Base-by-base conservation (phyloP, 2,797 vertebrate genomes). In the Sphenopsis melanotis region DNA sequence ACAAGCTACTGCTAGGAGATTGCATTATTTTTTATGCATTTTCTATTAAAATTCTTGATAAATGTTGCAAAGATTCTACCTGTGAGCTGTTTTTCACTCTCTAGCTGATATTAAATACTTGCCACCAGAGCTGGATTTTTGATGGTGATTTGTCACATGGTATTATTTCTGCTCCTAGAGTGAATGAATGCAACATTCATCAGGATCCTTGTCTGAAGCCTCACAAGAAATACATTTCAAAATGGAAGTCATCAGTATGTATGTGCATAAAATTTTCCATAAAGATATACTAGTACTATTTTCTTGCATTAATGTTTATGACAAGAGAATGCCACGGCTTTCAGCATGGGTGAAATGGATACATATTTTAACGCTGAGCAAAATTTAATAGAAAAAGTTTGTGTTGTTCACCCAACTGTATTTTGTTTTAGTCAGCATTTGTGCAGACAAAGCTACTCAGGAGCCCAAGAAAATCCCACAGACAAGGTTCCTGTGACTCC, bases 21-120 rank as follows among this genome's bases (percentile, higher is more conserved):
- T 89, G 72, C 79, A 84, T 90, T 93, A 81, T 87, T 91, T 94
- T 96, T 94, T 76, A 88, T 89, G 77, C n/a, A 90, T 94, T 93
- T 92, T 69, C 81, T 91, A 93, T 95, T 94, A 94, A 94, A 95
- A 96, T 94, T 89, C 83, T 93, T 90, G 76, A 93, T 94, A 93
- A 97, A 97, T 95, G 87, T 94, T 96, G 92, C 91, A 94, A 72
- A 78, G 59, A 41, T 90, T 95, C 59, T 82, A 88, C 83, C 80
- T 95, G 55, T 90, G 83, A 95, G 87, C 65, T 91, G 63, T 56
- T 95, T 95, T 92, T 94, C 75, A 80, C 49, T 90, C 59, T 78
- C 47, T 52, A 49, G 76, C 61, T 91, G 55, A 89, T 95, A 88
- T 76, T 96, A 95, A 93, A 86, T 79, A 83, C 49, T 94, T 93